Evolutionary conservation across 2,888 invertebrate genomes (phyloP).

Genomic region (Escarpia spicata): DNA sequence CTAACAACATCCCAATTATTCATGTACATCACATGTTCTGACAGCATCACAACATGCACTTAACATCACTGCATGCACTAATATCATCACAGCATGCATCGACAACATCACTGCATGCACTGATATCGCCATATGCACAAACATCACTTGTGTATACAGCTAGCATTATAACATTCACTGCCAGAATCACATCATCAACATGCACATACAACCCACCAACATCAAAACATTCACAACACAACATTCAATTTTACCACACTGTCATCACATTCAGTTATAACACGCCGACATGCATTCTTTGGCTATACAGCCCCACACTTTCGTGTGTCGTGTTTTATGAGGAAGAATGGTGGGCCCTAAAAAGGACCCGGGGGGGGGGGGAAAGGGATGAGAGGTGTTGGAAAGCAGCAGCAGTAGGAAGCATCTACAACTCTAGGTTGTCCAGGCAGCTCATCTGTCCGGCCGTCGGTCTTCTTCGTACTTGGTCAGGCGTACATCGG

Average conservation of each 20-base stretch:
- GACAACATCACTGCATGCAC: background rate
- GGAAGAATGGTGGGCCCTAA: constrained; percentile 57
- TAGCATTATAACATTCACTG: background rate
- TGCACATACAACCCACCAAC: background rate
- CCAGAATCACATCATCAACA: background rate
- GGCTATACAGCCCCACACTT: constrained; percentile 10
- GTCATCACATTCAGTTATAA: no score
- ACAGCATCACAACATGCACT: background rate
- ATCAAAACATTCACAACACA: no score
- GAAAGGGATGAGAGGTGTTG: background rate
- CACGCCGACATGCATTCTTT: background rate
- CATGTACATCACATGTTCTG: background rate
- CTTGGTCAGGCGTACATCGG: background rate
- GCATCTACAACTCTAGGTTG: background rate
- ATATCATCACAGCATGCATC: background rate
- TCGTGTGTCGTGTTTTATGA: constrained; percentile 35
- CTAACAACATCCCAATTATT: background rate
- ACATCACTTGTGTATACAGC: background rate
- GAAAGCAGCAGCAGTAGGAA: constrained; percentile 16
- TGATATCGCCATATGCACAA: background rate
- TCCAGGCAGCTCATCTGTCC: constrained; percentile 10
- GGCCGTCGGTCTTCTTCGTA: background rate
- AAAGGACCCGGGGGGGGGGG: constrained; percentile 50
- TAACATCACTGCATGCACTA: background rate
- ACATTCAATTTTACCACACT: no score